phyloP scores from a whole-genome alignment of 2,797 vertebrate species.

The Pseudomugil tenellus region DNA sequence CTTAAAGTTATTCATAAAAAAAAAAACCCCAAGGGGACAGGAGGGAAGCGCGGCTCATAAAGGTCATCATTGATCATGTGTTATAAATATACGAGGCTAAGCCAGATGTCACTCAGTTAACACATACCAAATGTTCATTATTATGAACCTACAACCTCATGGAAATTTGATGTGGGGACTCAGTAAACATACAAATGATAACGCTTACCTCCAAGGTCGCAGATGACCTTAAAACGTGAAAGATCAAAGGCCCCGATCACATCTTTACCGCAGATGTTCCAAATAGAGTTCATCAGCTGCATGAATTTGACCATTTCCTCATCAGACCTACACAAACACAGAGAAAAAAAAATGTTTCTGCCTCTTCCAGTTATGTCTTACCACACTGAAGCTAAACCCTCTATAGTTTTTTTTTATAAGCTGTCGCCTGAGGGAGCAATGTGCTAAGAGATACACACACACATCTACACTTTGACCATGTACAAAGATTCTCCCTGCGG shows the following conservation, averaged over 20 bases:
- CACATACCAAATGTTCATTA: conserved; percentile 64
- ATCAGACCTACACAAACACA: conserved; percentile 82
- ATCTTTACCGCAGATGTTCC: conserved; percentile 86
- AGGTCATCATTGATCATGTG: conserved; percentile 34
- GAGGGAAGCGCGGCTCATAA: conserved; percentile 15
- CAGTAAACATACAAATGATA: not conserved
- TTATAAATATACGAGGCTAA: conserved; percentile 17
- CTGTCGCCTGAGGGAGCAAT: conserved; percentile 11
- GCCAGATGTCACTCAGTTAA: conserved; percentile 53
- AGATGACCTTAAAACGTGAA: conserved; percentile 80
- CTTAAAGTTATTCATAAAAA: conserved; percentile 35
- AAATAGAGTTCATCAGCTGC: conserved; percentile 87
- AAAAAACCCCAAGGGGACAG: no score
- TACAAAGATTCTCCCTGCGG: conserved; percentile 47
- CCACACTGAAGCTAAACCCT: conserved; percentile 15
- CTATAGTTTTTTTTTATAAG: conserved; percentile 26
- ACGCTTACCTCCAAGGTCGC: conserved; percentile 85
- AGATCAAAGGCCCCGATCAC: conserved; percentile 85
- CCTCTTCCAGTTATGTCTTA: conserved; percentile 7
- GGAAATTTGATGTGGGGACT: conserved; percentile 39
- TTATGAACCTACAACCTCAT: conserved; percentile 46
- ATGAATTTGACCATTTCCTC: conserved; percentile 88
- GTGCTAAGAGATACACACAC: conserved; percentile 25
- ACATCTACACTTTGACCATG: conserved; percentile 13
- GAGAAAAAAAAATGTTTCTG: conserved; percentile 6